Percentiles rank a stretch among this genome's conserved stretches.
Evolutionary conservation across 2,797 vertebrate species (phyloP).

Genomic region (Brotogeris chrysoptera): DNA sequence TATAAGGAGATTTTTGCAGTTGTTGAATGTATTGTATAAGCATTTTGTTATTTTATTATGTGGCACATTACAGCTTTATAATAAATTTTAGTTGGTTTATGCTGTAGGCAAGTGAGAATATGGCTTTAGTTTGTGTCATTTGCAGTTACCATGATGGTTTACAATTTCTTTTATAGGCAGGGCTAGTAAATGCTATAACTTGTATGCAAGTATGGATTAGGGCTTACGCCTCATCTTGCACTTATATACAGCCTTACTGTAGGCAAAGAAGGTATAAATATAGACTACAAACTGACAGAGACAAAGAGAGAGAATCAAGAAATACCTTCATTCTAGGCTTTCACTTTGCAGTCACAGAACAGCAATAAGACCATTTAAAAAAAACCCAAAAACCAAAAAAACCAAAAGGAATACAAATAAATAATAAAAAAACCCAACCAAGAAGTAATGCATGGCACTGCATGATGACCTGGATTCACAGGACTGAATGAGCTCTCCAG

Average conservation of each 20-base stretch:
- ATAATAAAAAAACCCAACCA: neutral
- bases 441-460: accelerated
- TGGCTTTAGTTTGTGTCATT: neutral
- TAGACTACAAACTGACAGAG: neutral
- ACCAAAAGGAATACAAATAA: neutral
- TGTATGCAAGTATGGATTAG: neutral
- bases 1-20: neutral
- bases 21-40: neutral
- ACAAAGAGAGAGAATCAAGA: neutral
- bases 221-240: neutral
- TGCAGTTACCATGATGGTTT: neutral
- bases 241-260: neutral
- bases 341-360: neutral
- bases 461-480: neutral
- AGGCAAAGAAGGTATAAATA: neutral
- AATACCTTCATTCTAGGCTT: neutral
- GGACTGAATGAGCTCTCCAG: neutral
- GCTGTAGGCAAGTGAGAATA: neutral
- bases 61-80: neutral
- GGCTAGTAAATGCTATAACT: neutral
- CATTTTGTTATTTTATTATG: neutral
- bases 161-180: neutral
- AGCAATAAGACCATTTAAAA: neutral
- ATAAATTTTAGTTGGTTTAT: neutral
- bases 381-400: neutral